Percentiles rank a stretch among this genome's conserved stretches.
Evolutionary conservation across 2,113 vertebrate species (phyloP).

Genomic region (Perognathus longimembris): DNA sequence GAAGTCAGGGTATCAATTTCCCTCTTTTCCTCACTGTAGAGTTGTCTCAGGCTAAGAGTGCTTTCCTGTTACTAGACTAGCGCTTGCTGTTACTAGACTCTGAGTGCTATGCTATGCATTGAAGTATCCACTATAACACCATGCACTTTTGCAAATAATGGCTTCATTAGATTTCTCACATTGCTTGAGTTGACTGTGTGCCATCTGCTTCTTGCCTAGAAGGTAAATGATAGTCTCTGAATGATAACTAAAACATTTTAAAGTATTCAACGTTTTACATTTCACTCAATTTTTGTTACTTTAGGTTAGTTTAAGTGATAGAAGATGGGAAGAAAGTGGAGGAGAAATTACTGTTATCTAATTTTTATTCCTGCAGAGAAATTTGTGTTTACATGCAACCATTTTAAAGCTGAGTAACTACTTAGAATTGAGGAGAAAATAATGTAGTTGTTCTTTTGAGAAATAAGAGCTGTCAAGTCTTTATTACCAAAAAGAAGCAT

Average conservation of each 20-base stretch:
- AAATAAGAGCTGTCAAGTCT: constrained; percentile 76
- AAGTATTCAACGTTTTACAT: constrained; percentile 57
- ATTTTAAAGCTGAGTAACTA: constrained; percentile 75
- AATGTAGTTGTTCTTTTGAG: constrained; percentile 79
- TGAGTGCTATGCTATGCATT: neutral
- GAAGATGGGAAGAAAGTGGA: constrained; percentile 47
- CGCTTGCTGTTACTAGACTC: neutral
- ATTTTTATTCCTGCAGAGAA: neutral
- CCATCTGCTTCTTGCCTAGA: constrained; percentile 9
- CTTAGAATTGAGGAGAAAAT: constrained; percentile 75
- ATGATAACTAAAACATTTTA: constrained; percentile 51
- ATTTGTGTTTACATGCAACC: constrained; percentile 62
- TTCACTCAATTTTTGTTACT: constrained; percentile 40
- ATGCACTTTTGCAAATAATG: constrained; percentile 42
- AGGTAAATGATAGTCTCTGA: neutral
- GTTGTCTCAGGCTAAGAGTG: neutral
- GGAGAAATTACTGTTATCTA: constrained; percentile 33
- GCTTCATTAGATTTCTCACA: constrained; percentile 37
- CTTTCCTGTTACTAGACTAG: neutral
- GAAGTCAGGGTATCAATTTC: neutral
- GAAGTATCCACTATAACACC: neutral
- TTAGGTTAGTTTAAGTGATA: constrained; percentile 55
- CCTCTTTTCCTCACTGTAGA: neutral
- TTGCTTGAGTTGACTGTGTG: neutral
- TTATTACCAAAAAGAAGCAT: constrained; percentile 75